Evolutionary conservation across 2,113 vertebrate genomes (phyloP).

Genomic region (Vidua macroura): DNA sequence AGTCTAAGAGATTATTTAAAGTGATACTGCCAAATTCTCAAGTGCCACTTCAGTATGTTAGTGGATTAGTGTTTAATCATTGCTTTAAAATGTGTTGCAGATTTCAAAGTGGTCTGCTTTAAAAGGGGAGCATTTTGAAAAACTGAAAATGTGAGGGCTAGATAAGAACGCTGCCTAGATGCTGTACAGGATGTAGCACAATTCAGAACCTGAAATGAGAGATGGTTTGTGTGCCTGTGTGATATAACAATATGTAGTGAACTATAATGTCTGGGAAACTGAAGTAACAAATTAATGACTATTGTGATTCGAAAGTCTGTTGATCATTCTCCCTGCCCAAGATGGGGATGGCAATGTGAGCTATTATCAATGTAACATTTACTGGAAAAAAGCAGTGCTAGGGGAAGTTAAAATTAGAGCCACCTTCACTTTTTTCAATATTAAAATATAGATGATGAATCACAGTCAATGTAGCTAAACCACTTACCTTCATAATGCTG

Average conservation of each 20-base stretch:
- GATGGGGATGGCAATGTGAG: background rate
- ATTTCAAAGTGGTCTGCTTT: background rate
- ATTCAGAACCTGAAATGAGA: background rate
- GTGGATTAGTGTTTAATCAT: background rate
- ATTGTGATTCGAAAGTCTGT: background rate
- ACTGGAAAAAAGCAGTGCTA: background rate
- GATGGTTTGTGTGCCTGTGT: background rate
- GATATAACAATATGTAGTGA: background rate
- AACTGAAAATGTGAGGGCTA: background rate
- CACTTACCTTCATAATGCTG: background rate
- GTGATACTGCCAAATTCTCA: slow-evolving; percentile 20
- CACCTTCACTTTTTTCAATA: background rate
- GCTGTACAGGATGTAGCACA: background rate
- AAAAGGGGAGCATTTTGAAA: background rate
- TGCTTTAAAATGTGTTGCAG: background rate
- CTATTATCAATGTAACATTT: background rate
- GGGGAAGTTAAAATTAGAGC: background rate
- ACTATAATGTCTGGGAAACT: background rate
- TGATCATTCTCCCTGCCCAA: background rate
- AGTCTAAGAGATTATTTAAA: background rate
- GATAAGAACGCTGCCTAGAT: background rate
- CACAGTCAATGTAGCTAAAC: slow-evolving; percentile 16
- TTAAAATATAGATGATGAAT: background rate
- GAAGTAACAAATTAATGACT: background rate
- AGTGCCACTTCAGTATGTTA: background rate